A percentile compares a stretch with the other conserved stretches of the same genome.
Evolutionary conservation across 2,113 vertebrate species (phyloP).

Genomic region (Sciurus niger): DNA sequence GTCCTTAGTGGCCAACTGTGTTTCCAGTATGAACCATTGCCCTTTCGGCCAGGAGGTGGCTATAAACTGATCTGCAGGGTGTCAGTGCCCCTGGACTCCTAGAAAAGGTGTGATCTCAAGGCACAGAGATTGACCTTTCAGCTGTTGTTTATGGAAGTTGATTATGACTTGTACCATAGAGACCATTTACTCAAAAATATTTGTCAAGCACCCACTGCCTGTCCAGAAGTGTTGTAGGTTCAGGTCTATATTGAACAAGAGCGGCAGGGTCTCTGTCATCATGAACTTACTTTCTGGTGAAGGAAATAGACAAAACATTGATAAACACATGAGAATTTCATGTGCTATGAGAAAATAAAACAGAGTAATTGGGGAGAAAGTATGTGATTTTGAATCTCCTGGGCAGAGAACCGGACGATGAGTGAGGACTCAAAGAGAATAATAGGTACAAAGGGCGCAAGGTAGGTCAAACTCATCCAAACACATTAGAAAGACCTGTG

Average conservation of each 20-base stretch:
- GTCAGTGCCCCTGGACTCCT: neutral
- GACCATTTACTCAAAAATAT: slow-evolving; percentile 3
- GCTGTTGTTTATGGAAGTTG: neutral
- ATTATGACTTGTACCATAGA: neutral
- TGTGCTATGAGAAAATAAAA: neutral
- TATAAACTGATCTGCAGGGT: neutral
- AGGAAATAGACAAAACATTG: neutral
- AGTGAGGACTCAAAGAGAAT: neutral
- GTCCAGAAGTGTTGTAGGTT: neutral
- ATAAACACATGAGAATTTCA: neutral
- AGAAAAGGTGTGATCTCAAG: neutral
- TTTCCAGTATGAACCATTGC: slow-evolving; percentile 39
- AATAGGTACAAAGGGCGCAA: neutral
- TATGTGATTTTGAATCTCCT: neutral
- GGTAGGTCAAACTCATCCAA: neutral
- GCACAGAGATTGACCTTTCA: neutral
- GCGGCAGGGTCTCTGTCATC: neutral
- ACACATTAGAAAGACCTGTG: neutral
- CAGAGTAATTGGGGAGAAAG: neutral
- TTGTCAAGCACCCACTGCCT: neutral
- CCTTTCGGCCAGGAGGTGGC: neutral
- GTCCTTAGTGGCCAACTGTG: slow-evolving; percentile 37
- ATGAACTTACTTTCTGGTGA: neutral
- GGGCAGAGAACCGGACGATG: neutral
- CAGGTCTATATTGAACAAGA: neutral